Base-by-base conservation (phyloP, 1,140 invertebrate species). In the Tachypleus tridentatus region DNA sequence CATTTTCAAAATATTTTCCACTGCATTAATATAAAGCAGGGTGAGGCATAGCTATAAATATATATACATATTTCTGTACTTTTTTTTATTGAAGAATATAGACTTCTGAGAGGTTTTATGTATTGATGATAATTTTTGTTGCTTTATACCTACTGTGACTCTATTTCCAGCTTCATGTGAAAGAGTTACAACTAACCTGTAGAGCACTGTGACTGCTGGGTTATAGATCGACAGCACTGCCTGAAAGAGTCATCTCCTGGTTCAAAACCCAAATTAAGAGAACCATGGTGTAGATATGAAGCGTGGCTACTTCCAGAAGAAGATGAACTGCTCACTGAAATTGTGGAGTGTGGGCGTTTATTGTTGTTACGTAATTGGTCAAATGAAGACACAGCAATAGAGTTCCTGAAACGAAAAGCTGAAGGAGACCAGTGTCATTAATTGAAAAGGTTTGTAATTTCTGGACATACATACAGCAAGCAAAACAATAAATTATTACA, bases 181-280 rank as follows among this genome's bases (percentile, higher is more conserved):
- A 29, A 29, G 29, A 29, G 29, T 29, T 29, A 29, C 29, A 29
- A 29, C 75, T 77, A 79, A 86, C 85, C 86, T 73, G 85, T 82
- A 70, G 84, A 87, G 74, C 85, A 87, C 74, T 87, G 86, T 74
- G 87, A 88, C 73, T 87, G 84, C 62, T 86, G 79, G 49, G 86
- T 87, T 8, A 73, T 69, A 67, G 85, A 87, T 71, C 85, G 81
- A 73, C 85, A 83, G 76, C 29, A 29, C 29, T 83, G 81, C 66
- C 80, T 77, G 70, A 82, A 80, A 7, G 85, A 82, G 74, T 83
- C 84, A 64, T 80, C 78, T 48, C 71, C 74, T 64, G 72, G 74
- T 66, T 79, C 78, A 69, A 78, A 76, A 0, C 74, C 75, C 11
- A 79, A 68, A 65, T 78, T 78, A 3, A 77, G 69, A 11, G 75